Conservation (phyloP, 2,113 vertebrate genomes). For the Ornithorhynchus anatinus region DNA sequence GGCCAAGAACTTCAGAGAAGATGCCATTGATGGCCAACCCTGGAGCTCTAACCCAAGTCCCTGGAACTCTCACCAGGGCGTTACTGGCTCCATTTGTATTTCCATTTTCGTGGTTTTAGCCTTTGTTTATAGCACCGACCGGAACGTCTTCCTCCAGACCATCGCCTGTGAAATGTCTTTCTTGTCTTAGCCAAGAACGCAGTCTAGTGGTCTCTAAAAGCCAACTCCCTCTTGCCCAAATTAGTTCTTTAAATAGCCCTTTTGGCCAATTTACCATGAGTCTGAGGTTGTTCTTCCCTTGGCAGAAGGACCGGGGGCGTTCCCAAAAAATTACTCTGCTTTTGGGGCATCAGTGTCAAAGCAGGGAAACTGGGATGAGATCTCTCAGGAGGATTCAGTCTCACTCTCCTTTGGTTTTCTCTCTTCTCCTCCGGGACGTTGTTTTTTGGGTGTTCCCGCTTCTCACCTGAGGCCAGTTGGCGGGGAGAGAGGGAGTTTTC, state of each 20-base stretch:
- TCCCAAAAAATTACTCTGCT: slow-evolving; percentile 55
- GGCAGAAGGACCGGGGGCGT: slow-evolving; percentile 38
- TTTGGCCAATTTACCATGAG: not conserved
- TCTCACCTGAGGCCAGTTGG: not conserved
- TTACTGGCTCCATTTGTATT: slow-evolving; percentile 58
- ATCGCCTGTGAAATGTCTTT: slow-evolving; percentile 27
- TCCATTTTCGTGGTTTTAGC: slow-evolving; percentile 60
- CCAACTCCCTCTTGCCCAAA: slow-evolving; percentile 35
- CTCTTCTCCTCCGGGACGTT: too few species aligned
- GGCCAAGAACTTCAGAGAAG: slow-evolving; percentile 7
- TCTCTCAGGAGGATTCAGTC: not conserved
- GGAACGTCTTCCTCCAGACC: slow-evolving; percentile 42
- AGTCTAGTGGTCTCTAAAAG: slow-evolving; percentile 47
- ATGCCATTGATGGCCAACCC: slow-evolving; percentile 18
- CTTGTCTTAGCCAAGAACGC: slow-evolving; percentile 37
- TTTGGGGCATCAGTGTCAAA: not conserved
- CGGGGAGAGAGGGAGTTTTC: not conserved
- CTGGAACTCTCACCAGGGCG: slow-evolving; percentile 12
- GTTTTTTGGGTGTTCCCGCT: not conserved
- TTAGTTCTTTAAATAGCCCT: slow-evolving; percentile 1
- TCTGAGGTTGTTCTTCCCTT: slow-evolving; percentile 25
- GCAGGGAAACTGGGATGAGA: not conserved
- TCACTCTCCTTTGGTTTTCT: not conserved
- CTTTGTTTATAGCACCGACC: slow-evolving; percentile 46
- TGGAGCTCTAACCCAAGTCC: slow-evolving; percentile 33